Conservation (phyloP, 1,140 invertebrate genomes). For the Drosophila ironensis region DNA sequence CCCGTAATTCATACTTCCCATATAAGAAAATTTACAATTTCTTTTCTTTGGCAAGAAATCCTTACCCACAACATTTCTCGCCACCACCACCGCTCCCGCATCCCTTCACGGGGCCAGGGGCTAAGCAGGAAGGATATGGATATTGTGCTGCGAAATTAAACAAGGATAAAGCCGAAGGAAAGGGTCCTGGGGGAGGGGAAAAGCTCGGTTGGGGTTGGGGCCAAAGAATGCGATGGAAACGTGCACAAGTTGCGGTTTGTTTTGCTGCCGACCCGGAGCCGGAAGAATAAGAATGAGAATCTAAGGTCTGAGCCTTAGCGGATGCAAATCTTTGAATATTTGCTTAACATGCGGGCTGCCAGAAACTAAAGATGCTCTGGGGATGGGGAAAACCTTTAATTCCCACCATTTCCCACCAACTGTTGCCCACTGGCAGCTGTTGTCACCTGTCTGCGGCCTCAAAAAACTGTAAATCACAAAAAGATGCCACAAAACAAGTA, state of each 20-base stretch:
- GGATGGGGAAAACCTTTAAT: background rate
- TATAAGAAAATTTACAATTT: constrained; percentile 71
- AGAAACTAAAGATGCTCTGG: background rate
- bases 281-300: constrained; percentile 15
- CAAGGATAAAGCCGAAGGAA: constrained; percentile 30
- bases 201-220: background rate
- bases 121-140: constrained; percentile 64
- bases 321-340: constrained; percentile 36
- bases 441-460: constrained; percentile 64
- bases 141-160: constrained; percentile 70
- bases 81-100: background rate
- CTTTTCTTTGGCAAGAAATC: constrained; percentile 52
- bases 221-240: constrained; percentile 43
- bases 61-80: too few relatives aligned
- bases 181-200: background rate
- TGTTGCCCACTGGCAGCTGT: constrained; percentile 55
- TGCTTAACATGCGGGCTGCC: constrained; percentile 10
- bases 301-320: constrained; percentile 27
- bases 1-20: constrained; percentile 59
- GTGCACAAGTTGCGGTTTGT: constrained; percentile 77
- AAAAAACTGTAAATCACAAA: constrained; percentile 56
- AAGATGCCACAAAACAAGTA: background rate
- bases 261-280: constrained; percentile 34
- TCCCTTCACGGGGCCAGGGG: too few relatives aligned
- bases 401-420: constrained; percentile 28